A percentile compares a stretch with the other conserved stretches of the same genome.
Conservation (phyloP, 2,797 vertebrate species). For the Melopsittacus undulatus region DNA sequence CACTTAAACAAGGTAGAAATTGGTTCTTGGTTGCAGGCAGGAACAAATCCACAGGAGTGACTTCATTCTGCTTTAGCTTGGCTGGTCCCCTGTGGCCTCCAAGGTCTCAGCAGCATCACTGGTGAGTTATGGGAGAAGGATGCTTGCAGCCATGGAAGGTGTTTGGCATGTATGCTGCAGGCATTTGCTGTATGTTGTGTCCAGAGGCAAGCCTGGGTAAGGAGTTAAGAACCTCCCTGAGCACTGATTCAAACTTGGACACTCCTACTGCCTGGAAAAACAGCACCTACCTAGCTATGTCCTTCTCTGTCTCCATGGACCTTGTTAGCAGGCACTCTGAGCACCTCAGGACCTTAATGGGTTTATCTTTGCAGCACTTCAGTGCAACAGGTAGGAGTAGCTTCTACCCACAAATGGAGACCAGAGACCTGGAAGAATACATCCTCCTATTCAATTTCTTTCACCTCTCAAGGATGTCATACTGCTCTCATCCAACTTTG, state of each 20-base stretch:
- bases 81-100: neutral
- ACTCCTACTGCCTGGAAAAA: neutral
- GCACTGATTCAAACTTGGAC: neutral
- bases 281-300: accelerated
- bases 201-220: neutral
- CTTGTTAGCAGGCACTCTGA: neutral
- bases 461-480: neutral
- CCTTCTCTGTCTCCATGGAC: neutral
- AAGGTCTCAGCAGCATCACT: neutral
- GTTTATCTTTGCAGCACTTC: neutral
- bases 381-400: neutral
- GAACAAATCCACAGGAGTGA: neutral
- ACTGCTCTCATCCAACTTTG: neutral
- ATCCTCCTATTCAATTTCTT: neutral
- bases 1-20: neutral
- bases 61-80: neutral
- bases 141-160: neutral
- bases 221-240: neutral
- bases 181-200: accelerated
- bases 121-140: neutral
- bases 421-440: neutral
- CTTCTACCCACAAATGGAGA: neutral
- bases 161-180: neutral
- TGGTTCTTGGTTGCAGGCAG: neutral
- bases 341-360: neutral